phyloP scores from a whole-genome alignment of 2,113 vertebrate genomes.

The Orcinus orca region DNA sequence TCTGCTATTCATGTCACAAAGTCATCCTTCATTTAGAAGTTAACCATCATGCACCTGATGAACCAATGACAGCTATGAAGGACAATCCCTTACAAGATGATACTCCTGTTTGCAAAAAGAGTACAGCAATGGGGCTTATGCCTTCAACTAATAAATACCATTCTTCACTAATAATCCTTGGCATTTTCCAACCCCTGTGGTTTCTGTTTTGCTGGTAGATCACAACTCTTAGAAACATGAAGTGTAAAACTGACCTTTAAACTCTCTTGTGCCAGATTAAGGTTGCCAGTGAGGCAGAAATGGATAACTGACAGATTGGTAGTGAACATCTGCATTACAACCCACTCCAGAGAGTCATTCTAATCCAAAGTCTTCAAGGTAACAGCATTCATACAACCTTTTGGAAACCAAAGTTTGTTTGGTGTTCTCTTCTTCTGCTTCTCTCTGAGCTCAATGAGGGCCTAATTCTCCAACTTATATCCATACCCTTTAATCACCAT shows the following conservation, averaged over 20 bases:
- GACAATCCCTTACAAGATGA: not conserved
- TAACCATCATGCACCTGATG: conserved; percentile 29
- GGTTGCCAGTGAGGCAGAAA: not conserved
- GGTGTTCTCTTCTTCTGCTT: not conserved
- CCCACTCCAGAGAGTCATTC: not conserved
- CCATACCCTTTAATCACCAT: not conserved
- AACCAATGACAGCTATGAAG: not conserved
- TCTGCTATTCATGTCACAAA: conserved; percentile 24
- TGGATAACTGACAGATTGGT: not conserved
- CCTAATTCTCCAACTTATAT: not conserved
- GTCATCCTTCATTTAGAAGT: conserved; percentile 17
- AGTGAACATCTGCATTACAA: not conserved
- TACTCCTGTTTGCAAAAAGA: not conserved
- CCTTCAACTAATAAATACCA: conserved; percentile 19
- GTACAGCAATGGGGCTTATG: not conserved
- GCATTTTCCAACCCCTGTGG: not conserved
- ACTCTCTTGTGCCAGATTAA: not conserved
- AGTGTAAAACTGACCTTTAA: conserved; percentile 21
- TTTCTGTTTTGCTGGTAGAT: conserved; percentile 17
- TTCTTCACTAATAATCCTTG: conserved; percentile 36
- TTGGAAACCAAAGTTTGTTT: conserved; percentile 30
- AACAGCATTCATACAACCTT: not conserved
- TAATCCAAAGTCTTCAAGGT: not conserved
- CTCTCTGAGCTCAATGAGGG: not conserved
- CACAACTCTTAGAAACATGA: conserved; percentile 25